phyloP scores from a whole-genome alignment of 2,113 vertebrate genomes.

The Cygnus buccinator region DNA sequence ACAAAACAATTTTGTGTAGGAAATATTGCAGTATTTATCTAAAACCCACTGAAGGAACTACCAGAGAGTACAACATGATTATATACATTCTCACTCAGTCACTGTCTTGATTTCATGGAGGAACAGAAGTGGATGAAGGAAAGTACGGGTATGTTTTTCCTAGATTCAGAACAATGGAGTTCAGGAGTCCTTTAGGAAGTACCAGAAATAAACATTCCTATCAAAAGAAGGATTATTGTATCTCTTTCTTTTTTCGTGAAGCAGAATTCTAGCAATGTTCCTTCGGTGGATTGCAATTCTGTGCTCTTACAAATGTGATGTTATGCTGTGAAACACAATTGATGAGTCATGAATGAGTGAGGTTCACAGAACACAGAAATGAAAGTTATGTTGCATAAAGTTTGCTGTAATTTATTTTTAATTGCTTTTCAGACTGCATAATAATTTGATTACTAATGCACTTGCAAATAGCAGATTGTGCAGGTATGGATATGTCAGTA shows the following conservation, averaged over 20 bases:
- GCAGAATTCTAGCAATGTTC: background rate
- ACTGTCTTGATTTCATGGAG: background rate
- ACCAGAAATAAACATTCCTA: background rate
- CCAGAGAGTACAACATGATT: background rate
- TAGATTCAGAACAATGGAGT: background rate
- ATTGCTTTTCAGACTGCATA: background rate
- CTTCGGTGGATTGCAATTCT: background rate
- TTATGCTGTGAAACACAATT: background rate
- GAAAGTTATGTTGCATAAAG: background rate
- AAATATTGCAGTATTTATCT: background rate
- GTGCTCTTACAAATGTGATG: accelerated
- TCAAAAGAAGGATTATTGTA: background rate
- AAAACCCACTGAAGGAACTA: background rate
- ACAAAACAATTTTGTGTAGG: background rate
- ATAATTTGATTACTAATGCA: background rate
- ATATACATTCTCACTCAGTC: background rate
- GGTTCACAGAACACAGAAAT: background rate
- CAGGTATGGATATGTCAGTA: background rate
- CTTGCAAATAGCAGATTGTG: background rate
- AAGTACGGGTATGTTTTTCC: background rate
- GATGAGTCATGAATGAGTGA: background rate
- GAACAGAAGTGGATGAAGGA: background rate
- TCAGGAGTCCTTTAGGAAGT: background rate
- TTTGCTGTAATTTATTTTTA: constrained; percentile 27
- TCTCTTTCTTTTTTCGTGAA: background rate